Conservation (phyloP, 2,888 invertebrate genomes). For the Gnatocerus cornutus region DNA sequence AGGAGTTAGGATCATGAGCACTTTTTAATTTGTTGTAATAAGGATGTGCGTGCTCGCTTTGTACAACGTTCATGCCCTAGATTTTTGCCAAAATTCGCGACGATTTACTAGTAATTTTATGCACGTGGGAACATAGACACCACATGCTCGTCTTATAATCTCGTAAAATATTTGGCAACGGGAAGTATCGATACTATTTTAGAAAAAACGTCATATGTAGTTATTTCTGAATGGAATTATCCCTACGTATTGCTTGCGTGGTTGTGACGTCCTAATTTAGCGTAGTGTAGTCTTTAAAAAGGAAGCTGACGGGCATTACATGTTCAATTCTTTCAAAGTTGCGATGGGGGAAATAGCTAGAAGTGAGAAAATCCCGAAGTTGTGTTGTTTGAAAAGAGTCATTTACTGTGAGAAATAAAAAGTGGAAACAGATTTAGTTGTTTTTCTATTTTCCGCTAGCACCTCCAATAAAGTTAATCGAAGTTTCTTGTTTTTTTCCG, state of each 20-base stretch:
- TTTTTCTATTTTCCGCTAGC: neutral
- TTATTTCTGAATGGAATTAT: conserved; percentile 42
- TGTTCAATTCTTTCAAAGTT: neutral
- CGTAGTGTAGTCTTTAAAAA: conserved; percentile 29
- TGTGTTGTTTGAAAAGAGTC: neutral
- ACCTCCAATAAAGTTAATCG: neutral
- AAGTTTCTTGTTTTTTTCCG: neutral
- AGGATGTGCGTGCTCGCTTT: conserved; percentile 41
- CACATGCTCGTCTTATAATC: conserved; percentile 11
- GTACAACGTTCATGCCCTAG: conserved; percentile 18
- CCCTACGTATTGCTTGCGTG: conserved; percentile 38
- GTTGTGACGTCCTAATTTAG: conserved; percentile 34
- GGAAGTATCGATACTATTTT: conserved; percentile 22
- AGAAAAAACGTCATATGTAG: conserved; percentile 42
- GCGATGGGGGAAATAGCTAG: neutral
- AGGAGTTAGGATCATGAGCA: conserved; percentile 11
- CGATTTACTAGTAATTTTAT: conserved; percentile 15
- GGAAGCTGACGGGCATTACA: neutral
- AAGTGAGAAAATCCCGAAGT: neutral
- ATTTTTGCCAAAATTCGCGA: conserved; percentile 11
- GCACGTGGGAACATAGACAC: neutral
- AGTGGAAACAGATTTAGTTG: neutral
- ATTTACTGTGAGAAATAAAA: neutral
- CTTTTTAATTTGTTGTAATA: conserved; percentile 30
- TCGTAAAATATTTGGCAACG: conserved; percentile 42